Evolutionary conservation across 2,888 invertebrate genomes (phyloP).

Genomic region (Neoascia interrupta): DNA sequence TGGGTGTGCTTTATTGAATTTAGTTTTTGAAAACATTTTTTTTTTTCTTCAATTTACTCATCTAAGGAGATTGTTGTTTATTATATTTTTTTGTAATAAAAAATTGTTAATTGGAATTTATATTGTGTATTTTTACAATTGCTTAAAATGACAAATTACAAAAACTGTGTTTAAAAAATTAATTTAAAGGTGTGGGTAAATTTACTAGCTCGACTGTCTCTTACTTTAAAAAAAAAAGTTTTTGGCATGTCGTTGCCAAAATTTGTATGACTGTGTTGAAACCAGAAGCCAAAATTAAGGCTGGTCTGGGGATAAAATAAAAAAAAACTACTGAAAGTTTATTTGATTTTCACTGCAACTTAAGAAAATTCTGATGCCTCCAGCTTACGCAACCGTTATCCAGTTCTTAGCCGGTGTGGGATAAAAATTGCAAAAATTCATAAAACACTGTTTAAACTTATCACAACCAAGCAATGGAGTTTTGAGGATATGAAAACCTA

Average conservation of each 20-base stretch:
- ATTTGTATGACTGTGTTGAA: neutral
- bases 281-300: neutral
- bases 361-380: no score
- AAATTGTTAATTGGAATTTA: slow-evolving; percentile 4
- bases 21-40: slow-evolving; percentile 4
- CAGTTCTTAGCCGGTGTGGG: no score
- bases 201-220: no score
- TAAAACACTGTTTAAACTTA: slow-evolving; percentile 29
- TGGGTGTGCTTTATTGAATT: slow-evolving; percentile 40
- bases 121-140: slow-evolving; percentile 3
- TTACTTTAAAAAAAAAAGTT: no score
- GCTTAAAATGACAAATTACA: neutral
- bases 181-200: no score
- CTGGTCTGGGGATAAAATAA: neutral
- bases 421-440: neutral
- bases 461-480: slow-evolving; percentile 64
- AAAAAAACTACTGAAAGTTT: neutral
- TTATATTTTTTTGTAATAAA: neutral
- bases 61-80: neutral
- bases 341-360: no score
- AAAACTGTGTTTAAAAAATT: neutral
- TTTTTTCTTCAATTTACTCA: slow-evolving; percentile 1
- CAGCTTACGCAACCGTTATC: no score
- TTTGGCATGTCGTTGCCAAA: no score
- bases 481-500: slow-evolving; percentile 22